Percentiles rank a stretch among this genome's conserved stretches.
Evolutionary conservation across 2,113 vertebrate species (phyloP).

Genomic region (Apodemus sylvaticus): DNA sequence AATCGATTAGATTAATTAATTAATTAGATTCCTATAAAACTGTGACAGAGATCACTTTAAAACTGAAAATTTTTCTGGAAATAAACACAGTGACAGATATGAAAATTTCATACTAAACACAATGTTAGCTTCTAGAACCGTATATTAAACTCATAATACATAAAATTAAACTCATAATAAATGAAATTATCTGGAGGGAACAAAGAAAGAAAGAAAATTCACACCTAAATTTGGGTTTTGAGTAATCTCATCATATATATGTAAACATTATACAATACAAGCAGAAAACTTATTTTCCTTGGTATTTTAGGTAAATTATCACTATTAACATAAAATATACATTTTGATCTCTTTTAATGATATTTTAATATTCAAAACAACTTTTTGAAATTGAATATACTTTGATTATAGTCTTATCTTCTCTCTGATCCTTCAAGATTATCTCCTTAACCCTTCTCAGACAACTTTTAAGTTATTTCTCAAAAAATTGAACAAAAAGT

Average conservation of each 20-base stretch:
- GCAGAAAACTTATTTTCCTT: not conserved
- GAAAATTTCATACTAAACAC: not conserved
- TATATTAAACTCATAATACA: not conserved
- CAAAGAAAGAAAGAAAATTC: not conserved
- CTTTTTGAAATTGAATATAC: not conserved
- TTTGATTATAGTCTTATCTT: not conserved
- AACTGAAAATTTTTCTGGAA: not conserved
- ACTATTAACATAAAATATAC: not conserved
- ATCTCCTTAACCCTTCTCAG: too few species aligned
- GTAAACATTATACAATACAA: not conserved
- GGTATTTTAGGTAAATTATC: not conserved
- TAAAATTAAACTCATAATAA: not conserved
- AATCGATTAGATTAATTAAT: too few species aligned
- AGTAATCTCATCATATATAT: not conserved
- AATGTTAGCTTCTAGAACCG: not conserved
- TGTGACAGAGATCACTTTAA: not conserved
- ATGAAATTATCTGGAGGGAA: not conserved
- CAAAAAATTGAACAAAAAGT: too few species aligned
- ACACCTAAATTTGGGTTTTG: not conserved
- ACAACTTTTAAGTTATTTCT: too few species aligned
- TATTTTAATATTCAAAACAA: not conserved
- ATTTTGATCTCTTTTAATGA: not conserved
- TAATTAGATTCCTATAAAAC: too few species aligned
- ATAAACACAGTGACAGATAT: not conserved
- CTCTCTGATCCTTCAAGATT: too few species aligned